phyloP scores from a whole-genome alignment of 1,140 invertebrate species.

The Camponotus floridanus region DNA sequence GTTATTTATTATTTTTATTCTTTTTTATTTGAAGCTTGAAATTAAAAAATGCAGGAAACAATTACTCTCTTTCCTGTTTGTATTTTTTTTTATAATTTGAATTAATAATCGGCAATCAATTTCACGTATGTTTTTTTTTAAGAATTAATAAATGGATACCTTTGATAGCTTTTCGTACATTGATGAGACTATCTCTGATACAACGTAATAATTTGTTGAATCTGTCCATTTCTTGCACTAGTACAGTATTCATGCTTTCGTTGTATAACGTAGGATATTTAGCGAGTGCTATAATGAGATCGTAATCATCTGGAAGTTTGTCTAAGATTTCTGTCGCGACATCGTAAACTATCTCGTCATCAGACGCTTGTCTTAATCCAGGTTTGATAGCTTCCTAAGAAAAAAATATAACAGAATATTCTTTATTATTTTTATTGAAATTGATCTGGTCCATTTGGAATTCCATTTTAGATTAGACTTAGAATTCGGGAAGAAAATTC shows the following conservation, averaged over 20 bases:
- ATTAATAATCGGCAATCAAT: slow-evolving; percentile 24
- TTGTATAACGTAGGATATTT: slow-evolving; percentile 93
- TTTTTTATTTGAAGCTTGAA: no score
- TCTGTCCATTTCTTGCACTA: slow-evolving; percentile 97
- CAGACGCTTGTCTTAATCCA: slow-evolving; percentile 84
- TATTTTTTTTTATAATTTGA: neutral
- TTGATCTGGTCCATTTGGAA: neutral
- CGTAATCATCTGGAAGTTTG: slow-evolving; percentile 91
- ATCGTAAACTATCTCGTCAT: slow-evolving; percentile 90
- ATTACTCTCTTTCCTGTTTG: no score
- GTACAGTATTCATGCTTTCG: slow-evolving; percentile 96
- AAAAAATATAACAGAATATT: neutral
- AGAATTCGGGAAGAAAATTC: neutral
- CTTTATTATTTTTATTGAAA: slow-evolving; percentile 14
- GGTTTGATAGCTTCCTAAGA: slow-evolving; percentile 81
- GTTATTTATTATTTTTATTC: neutral
- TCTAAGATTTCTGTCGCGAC: slow-evolving; percentile 90
- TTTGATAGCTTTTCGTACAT: slow-evolving; percentile 96
- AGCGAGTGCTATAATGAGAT: slow-evolving; percentile 89
- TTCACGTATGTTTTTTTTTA: neutral
- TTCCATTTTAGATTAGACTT: neutral
- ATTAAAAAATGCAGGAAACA: no score
- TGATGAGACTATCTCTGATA: slow-evolving; percentile 92
- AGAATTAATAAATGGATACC: slow-evolving; percentile 85
- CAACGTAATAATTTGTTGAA: slow-evolving; percentile 93